Percentiles rank a stretch among this genome's conserved stretches.
phyloP scores from a whole-genome alignment of 2,797 vertebrate genomes.

The Acanthis flammea region DNA sequence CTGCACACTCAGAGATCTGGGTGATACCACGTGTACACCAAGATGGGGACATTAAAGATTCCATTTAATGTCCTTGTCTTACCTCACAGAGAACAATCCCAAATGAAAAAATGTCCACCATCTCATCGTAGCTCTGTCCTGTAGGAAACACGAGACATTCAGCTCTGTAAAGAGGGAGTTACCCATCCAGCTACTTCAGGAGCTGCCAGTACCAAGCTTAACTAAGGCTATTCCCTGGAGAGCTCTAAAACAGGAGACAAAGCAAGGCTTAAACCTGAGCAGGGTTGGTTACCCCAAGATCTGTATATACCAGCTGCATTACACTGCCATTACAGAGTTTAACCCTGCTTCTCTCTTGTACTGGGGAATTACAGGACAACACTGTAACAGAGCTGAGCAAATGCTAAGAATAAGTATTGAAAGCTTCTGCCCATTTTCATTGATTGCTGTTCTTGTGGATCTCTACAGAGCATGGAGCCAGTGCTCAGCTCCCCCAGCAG shows the following conservation, averaged over 20 bases:
- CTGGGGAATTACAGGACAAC: not conserved
- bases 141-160: conserved; percentile 32
- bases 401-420: not conserved
- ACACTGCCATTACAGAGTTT: not conserved
- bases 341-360: not conserved
- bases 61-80: conserved; percentile 22
- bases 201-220: not conserved
- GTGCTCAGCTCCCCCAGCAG: not conserved
- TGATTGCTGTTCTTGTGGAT: not conserved
- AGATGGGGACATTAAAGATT: not conserved
- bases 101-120: conserved; percentile 94
- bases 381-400: not conserved
- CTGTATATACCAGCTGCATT: not conserved
- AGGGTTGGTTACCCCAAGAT: not conserved
- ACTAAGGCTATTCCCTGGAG: not conserved
- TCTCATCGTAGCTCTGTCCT: conserved; percentile 95
- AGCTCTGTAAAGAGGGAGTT: not conserved
- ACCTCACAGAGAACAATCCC: conserved; percentile 95
- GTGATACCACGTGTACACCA: not conserved
- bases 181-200: not conserved
- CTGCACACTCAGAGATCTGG: not conserved
- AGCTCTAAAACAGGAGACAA: not conserved
- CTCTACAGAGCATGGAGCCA: not conserved
- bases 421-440: not conserved
- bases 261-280: not conserved